Conservation (phyloP, 2,113 vertebrate species). For the Aspidoscelis tigris region DNA sequence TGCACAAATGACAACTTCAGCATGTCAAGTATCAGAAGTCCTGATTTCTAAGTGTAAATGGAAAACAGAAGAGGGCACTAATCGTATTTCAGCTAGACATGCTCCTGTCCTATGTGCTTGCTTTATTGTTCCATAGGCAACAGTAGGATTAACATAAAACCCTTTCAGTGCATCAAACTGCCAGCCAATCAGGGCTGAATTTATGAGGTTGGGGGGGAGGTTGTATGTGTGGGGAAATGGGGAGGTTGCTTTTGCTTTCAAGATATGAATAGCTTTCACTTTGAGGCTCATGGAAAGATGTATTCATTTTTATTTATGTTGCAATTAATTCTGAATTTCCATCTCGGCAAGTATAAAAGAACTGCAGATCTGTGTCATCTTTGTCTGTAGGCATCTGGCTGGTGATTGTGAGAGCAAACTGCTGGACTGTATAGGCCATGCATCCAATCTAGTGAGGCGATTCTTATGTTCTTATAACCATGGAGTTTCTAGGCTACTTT, state of each 20-base stretch:
- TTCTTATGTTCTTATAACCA: too few species aligned
- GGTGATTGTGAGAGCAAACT: too few species aligned
- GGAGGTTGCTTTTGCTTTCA: too few species aligned
- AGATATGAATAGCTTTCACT: not conserved
- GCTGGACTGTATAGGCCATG: too few species aligned
- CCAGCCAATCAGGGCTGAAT: not conserved
- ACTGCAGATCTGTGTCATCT: not conserved
- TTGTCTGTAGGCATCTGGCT: too few species aligned
- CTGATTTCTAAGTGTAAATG: constrained; percentile 26
- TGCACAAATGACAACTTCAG: constrained; percentile 46
- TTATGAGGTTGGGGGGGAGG: not conserved
- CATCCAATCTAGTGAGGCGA: too few species aligned
- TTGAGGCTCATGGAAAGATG: too few species aligned
- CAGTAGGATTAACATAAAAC: not conserved
- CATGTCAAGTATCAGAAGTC: constrained; percentile 41
- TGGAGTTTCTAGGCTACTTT: too few species aligned
- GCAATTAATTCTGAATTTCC: not conserved
- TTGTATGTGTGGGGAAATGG: too few species aligned
- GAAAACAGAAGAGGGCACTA: not conserved
- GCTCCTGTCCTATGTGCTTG: not conserved
- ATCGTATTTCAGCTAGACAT: not conserved
- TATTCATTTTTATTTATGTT: too few species aligned
- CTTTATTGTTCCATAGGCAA: constrained; percentile 10
- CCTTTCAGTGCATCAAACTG: not conserved
- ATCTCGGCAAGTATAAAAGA: not conserved